Base-by-base conservation (phyloP, 92 coral and sea anemone species). In the Isaurus tuberculatus region DNA sequence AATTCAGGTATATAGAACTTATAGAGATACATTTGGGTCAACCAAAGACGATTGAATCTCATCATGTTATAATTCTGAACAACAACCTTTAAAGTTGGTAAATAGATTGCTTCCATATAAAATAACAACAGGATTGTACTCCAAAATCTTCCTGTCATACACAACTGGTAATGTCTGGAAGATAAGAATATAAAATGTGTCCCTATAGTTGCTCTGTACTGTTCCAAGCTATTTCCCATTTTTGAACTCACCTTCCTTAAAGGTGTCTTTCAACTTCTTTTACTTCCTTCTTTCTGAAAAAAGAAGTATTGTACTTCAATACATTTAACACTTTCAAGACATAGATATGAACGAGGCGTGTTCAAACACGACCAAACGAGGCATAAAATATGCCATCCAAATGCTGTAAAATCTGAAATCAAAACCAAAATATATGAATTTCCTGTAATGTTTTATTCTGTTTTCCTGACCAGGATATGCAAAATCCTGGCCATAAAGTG, bases 401-500 rank as follows among this genome's bases (percentile, higher is more conserved):
- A 49, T 49, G 83, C 66, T 63, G 84, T 79, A 63, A 79, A 79
- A 61, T 79, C 84, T 79, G 84, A 79, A 79, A 79, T 79, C 84
- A 79, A 79, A 79, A 79, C 84, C 84, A 61, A 79, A 79, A 79
- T 79, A 61, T 36, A 60, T 32, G 72, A 79, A 79, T 79, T 79
- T 61, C 57, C 84, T 79, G 84, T 61, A 79, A 79, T 79, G 83
- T 79, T 79, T 79, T 79, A 32, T 58, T 79, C 71, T 79, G 55
- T 79, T 60, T 79, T 79, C 83, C 83, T 57, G 71, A 30, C 83
- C 83, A 79, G 83, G 83, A 60, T 31, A 79, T 60, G 71, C 83
- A 79, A 79, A 79, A 79, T 79, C 53, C 84, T 79, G 84, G 84
- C 71, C 84, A 79, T 34, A 23, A 79, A 79, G 84, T 79, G 84